Base-by-base conservation (phyloP, 2,888 invertebrate genomes). In the Dromius quadrimaculatus region DNA sequence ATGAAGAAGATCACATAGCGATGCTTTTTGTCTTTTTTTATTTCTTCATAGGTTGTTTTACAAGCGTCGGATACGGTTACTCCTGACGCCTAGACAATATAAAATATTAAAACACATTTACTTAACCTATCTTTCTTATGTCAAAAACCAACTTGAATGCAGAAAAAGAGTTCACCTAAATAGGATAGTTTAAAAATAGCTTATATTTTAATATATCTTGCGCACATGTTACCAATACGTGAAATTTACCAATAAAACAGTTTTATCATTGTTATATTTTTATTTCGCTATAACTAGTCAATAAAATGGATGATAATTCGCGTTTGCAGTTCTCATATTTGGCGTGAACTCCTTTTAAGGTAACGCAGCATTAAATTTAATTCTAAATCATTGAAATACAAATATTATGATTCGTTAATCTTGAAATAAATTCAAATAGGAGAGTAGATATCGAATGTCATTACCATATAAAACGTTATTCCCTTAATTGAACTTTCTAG, bases 21-120 rank as follows among this genome's bases (percentile, higher is more conserved):
- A 86, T 95, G 94, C 81, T 95, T 95, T 87, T 97, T 97, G 83
- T 95, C 95, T 86, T 97, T 95, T 86, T 98, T 98, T 78, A 98
- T 95, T 87, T 96, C 96, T 84, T 97, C 95, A 84, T 95, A 97
- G 78, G 92, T 94, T 74, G 92, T 93, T 87, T 97, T 94, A 87
- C 97, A 97, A 77, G 91, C 90, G 86, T 95, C 95, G 78, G 95
- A 93, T 76, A 98, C 97, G 85, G 94, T 94, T 78, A 98, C 97
- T 83, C 97, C 97, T 81, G 97, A 97, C 87, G 97, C 95, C 95
- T 91, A 68, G 17, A 54, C 28, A 23, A 41, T 15, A 28, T 28
- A 54, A 20, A 20, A 23, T 3, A n/a, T n/a, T n/a, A n/a, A n/a
- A n/a, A n/a, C n/a, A n/a, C n/a, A n/a, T n/a, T n/a, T n/a, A n/a